Conservation (phyloP, 2,797 vertebrate species). For the Pelobates cultripes region DNA sequence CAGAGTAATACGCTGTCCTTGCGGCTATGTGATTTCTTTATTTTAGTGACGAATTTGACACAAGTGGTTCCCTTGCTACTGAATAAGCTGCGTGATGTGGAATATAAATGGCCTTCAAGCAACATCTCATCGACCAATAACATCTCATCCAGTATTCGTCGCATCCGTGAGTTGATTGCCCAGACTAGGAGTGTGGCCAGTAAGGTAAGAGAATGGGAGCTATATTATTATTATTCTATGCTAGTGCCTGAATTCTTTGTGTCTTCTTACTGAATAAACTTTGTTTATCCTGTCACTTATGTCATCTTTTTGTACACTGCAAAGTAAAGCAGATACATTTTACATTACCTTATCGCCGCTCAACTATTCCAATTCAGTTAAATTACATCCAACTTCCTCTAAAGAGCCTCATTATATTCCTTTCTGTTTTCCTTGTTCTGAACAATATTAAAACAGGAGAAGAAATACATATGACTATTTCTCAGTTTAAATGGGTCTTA, state of each 20-base stretch:
- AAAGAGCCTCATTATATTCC: neutral
- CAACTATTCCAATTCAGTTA: neutral
- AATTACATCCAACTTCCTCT: no score
- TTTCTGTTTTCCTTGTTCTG: neutral
- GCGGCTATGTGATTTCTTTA: slow-evolving; percentile 14
- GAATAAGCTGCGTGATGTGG: slow-evolving; percentile 86
- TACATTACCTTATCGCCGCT: neutral
- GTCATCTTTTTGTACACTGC: neutral
- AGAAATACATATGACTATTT: no score
- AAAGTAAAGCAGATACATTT: neutral
- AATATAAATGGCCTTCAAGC: slow-evolving; percentile 88
- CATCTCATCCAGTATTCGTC: slow-evolving; percentile 88
- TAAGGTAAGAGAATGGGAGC: slow-evolving; percentile 75
- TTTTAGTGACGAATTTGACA: slow-evolving; percentile 84
- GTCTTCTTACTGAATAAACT: neutral
- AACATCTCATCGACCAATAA: slow-evolving; percentile 93
- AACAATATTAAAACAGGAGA: neutral
- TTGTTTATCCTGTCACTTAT: neutral
- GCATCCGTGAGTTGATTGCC: slow-evolving; percentile 93
- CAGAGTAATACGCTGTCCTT: neutral
- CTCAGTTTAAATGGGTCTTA: no score
- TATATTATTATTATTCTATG: neutral
- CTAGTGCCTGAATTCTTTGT: neutral
- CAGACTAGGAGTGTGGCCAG: slow-evolving; percentile 94
- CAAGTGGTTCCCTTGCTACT: slow-evolving; percentile 87